These are phyloP conservation scores for Physeter macrocephalus DNA, from an alignment of 2,113 vertebrate species.

Conservation along the genomic window DNA sequence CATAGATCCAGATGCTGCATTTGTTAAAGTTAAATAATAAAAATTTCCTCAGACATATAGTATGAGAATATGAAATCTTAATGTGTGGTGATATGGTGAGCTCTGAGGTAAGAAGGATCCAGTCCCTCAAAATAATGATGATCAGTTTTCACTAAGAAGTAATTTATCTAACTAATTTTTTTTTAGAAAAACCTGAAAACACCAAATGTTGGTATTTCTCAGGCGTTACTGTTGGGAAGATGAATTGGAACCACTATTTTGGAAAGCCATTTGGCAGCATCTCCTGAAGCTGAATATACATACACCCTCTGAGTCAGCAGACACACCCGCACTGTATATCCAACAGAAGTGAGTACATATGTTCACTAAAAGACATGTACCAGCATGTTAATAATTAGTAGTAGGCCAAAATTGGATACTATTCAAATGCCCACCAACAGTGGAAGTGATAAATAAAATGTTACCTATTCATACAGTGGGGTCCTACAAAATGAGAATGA, in stretches of 20 bases:
- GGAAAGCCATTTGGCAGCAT: not conserved
- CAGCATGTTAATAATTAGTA: not conserved
- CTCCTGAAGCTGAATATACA: not conserved
- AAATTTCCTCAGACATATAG: not conserved
- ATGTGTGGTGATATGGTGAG: not conserved
- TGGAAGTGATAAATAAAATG: not conserved
- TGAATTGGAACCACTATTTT: not conserved
- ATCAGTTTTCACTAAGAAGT: not conserved
- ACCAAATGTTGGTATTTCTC: not conserved
- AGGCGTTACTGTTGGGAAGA: not conserved
- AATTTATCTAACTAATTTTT: not conserved
- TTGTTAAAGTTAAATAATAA: not conserved
- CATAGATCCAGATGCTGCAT: not conserved
- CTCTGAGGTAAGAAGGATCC: not conserved
- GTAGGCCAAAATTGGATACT: not conserved
- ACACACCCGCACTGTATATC: not conserved
- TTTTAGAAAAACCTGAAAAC: not conserved
- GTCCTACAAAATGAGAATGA: not conserved
- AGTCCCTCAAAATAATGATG: not conserved
- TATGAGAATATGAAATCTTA: not conserved
- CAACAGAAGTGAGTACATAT: not conserved
- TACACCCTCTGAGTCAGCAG: not conserved
- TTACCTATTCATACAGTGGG: not conserved
- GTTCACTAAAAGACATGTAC: not conserved
- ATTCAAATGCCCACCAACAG: not conserved